Conservation (phyloP, 2,888 invertebrate genomes). For the Trichogramma dendrolimi region DNA sequence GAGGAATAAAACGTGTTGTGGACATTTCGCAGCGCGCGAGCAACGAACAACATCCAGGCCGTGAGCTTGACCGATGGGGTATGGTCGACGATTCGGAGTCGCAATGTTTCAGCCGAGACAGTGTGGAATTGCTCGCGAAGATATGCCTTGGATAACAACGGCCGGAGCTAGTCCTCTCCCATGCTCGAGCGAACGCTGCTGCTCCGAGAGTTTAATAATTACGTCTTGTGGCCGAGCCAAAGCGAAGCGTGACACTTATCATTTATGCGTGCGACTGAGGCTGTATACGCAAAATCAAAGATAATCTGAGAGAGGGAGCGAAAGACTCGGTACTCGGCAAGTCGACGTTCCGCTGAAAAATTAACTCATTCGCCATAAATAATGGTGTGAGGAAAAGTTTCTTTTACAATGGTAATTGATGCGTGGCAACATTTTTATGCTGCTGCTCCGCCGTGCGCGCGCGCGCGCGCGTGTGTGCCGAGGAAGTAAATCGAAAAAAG, state of each 20-base stretch:
- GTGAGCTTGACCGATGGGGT: conserved; percentile 35
- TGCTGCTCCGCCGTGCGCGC: too few relatives aligned
- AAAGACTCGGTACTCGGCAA: too few relatives aligned
- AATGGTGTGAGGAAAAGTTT: background rate
- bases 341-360: background rate
- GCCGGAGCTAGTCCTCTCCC: too few relatives aligned
- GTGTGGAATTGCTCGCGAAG: background rate
- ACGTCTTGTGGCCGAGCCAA: too few relatives aligned
- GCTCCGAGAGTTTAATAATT: too few relatives aligned
- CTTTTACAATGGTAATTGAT: too few relatives aligned
- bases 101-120: conserved; percentile 35
- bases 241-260: too few relatives aligned
- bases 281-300: too few relatives aligned
- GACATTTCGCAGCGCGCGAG: conserved; percentile 31
- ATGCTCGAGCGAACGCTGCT: too few relatives aligned
- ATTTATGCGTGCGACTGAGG: too few relatives aligned
- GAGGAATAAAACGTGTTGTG: conserved; percentile 34
- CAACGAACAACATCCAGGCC: background rate
- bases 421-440: conserved; percentile 15
- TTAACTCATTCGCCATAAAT: background rate
- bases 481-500: conserved; percentile 21
- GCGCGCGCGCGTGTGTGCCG: background rate
- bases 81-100: conserved; percentile 36
- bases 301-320: too few relatives aligned
- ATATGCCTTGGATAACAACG: background rate